Base-by-base conservation (phyloP, 2,113 vertebrate species). In the Dromas ardeola region DNA sequence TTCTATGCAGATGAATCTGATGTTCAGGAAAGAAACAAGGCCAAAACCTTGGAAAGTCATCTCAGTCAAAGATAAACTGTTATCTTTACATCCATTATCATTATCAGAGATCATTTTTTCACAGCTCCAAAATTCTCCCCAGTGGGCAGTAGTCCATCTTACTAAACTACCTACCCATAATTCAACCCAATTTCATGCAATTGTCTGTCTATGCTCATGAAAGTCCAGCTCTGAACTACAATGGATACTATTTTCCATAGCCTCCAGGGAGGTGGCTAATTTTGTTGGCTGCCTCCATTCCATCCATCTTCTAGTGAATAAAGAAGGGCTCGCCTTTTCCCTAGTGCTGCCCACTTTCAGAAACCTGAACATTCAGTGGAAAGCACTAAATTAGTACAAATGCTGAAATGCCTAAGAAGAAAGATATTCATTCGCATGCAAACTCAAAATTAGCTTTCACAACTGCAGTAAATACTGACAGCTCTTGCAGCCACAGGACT, bases 41-140 rank as follows among this genome's bases (percentile, higher is more conserved):
- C 50, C 70, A 62, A 97, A 93, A 34, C 15, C 55, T 55, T 78
- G 67, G 89, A 65, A 97, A 97, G 88, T 84, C 59, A 84, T 85
- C 65, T 72, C 81, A 70, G 34, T 88, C 52, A 90, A 91, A 92
- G 84, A 93, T 26, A 95, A 95, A 87, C 61, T 81, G 82, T 93
- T 95, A 96, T 85, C 88, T 92, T 96, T 97, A 94, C 88, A 95
- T 89, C 66, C 45, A 91, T 95, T 63, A 19, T 90, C 92, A 88
- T 95, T 95, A 95, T 90, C 94, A 96, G 88, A 95, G 49, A 96
- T 95, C 40, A 91, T 83, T 84, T 95, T 95, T 97, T 94, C 94
- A 92, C 66, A 97, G 81, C 82, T 95, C 56, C 74, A 93, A 90
- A 97, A 93, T 96, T 95, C 77, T 97, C 87, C 95, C 95, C 76